phyloP scores from a whole-genome alignment of 2,888 invertebrate species.

The Bugulina stolonifera region DNA sequence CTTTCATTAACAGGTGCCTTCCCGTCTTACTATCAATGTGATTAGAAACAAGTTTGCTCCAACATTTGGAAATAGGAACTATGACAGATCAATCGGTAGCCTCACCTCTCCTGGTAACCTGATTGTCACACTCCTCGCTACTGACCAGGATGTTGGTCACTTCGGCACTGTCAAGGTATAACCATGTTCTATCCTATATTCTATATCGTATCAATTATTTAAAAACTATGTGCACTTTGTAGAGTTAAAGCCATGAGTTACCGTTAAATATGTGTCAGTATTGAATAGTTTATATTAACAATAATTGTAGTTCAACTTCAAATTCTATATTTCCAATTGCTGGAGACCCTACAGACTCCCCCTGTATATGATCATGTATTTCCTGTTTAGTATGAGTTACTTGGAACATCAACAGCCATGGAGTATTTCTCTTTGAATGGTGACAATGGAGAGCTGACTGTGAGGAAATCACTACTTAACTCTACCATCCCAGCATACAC shows the following conservation, averaged over 20 bases:
- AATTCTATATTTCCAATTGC: too few species aligned
- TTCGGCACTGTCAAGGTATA: conserved; percentile 17
- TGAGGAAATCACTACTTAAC: not conserved
- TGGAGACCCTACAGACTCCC: too few species aligned
- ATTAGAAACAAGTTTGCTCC: conserved; percentile 37
- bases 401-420: not conserved
- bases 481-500: not conserved
- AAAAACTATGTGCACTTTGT: too few species aligned
- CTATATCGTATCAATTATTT: too few species aligned
- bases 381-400: conserved; percentile 20
- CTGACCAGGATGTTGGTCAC: not conserved
- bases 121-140: not conserved
- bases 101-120: not conserved
- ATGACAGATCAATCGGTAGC: not conserved
- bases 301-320: too few species aligned
- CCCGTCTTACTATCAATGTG: conserved; percentile 33
- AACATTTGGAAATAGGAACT: conserved; percentile 30
- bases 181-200: too few species aligned
- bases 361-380: too few species aligned
- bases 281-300: too few species aligned
- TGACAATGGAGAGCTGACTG: not conserved
- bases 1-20: not conserved
- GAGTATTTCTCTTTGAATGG: conserved; percentile 20
- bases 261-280: too few species aligned
- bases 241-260: too few species aligned